Evolutionary conservation across 2,797 vertebrate genomes (phyloP).

Genomic region (Chromobotia macracanthus): DNA sequence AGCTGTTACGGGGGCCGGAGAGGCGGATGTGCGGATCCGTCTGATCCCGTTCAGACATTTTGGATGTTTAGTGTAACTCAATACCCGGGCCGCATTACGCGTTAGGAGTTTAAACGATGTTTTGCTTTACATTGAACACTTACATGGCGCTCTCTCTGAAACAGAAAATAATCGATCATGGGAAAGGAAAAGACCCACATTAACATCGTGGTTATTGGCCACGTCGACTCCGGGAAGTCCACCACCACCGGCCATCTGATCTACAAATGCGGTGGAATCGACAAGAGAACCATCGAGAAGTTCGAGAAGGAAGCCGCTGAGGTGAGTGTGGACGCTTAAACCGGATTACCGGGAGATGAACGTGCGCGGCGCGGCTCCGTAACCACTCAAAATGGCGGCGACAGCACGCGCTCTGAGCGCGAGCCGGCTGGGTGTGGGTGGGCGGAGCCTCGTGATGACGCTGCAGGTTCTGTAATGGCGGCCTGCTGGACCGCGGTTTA

Average conservation of each 20-base stretch:
- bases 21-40: slow-evolving; percentile 53
- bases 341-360: no score
- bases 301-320: slow-evolving; percentile 85
- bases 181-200: slow-evolving; percentile 86
- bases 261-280: slow-evolving; percentile 85
- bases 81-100: slow-evolving; percentile 44
- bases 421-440: slow-evolving; percentile 70
- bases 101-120: background rate
- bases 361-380: background rate
- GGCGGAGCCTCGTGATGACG: slow-evolving; percentile 67
- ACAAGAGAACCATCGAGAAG: slow-evolving; percentile 86
- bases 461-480: slow-evolving; percentile 55
- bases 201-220: slow-evolving; percentile 86
- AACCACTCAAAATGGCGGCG: slow-evolving; percentile 75
- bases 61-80: slow-evolving; percentile 68
- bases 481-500: slow-evolving; percentile 3
- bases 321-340: slow-evolving; percentile 62
- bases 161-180: slow-evolving; percentile 78
- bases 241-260: slow-evolving; percentile 83
- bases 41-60: slow-evolving; percentile 58
- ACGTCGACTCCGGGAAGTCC: slow-evolving; percentile 85
- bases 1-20: slow-evolving; percentile 18
- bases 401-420: slow-evolving; percentile 63
- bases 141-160: background rate
- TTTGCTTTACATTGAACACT: no score